A percentile compares a stretch with the other conserved stretches of the same genome.
phyloP scores from a whole-genome alignment of 2,113 vertebrate species.

The Hypanus sabinus region DNA sequence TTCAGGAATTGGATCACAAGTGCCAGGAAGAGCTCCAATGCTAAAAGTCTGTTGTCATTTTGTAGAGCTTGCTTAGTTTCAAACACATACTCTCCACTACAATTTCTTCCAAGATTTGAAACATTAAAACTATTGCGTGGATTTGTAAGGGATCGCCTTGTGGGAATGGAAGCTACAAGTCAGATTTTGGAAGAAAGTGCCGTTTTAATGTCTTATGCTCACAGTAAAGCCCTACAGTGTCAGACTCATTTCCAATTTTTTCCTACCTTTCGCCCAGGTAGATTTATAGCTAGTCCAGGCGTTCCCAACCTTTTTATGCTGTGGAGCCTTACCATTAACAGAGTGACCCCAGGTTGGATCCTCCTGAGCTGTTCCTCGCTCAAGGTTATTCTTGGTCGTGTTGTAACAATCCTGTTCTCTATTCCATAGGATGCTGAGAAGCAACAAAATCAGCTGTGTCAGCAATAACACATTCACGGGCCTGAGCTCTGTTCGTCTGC shows the following conservation, averaged over 20 bases:
- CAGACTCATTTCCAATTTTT: background rate
- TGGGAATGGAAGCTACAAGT: background rate
- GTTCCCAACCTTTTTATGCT: no score
- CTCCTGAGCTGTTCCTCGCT: no score
- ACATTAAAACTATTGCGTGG: no score
- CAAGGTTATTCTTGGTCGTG: background rate
- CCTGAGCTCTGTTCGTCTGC: slow-evolving; percentile 84
- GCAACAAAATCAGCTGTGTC: slow-evolving; percentile 90
- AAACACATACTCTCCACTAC: no score
- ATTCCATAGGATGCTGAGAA: slow-evolving; percentile 83
- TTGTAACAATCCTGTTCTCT: slow-evolving; percentile 7
- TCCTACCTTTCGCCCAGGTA: background rate
- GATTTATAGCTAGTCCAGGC: background rate
- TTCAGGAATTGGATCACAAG: no score
- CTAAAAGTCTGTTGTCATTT: no score
- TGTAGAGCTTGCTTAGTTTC: no score
- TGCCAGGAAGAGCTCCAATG: background rate
- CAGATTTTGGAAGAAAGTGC: background rate
- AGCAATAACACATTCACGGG: slow-evolving; percentile 91
- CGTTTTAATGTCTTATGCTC: background rate
- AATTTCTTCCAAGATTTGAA: no score
- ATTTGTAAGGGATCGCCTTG: background rate
- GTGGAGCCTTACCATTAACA: no score
- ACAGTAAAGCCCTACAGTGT: background rate
- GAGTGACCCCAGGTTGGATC: no score